Base-by-base conservation (phyloP, 1,140 invertebrate genomes). In the Bemisia tabaci region DNA sequence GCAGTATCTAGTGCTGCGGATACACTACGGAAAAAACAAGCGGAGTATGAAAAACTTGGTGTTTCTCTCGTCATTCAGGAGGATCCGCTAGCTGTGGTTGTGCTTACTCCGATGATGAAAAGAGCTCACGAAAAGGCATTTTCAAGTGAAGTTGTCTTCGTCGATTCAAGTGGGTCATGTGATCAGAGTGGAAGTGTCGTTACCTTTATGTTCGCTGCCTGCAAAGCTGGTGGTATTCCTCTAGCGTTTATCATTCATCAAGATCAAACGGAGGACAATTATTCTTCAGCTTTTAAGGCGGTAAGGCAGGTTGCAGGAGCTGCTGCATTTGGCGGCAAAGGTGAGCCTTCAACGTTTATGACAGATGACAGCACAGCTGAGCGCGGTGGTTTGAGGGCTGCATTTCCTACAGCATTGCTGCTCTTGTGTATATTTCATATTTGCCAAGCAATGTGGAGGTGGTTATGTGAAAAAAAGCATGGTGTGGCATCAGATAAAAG, bases 391-490 rank as follows among this genome's bases (percentile, higher is more conserved):
- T 66, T 66, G 27, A 62, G 62, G 17, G 25, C 61, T 61, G 60
- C 27, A 27, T 48, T 48, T 48, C 65, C 65, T 24, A 24, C 26
- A n/a, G 11, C 26, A 26, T 25, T 21, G 39, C 65, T 61, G 21
- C 61, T 62, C 23, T 39, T 66, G 24, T 62, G 22, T 62, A n/a
- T 61, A 33, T 66, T 66, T 22, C 65, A 66, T 39, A 58, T 62
- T 59, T 59, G 27, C 22, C 65, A 62, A 48, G 65, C 65, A 17
- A n/a, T 39, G 61, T 66, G 65, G 65, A 33, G 65, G 21, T 66
- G 33, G 65, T 25, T 66, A 48, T 60, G 59, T 26, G 39, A 62
- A 58, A 26, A n/a, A 62, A 62, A 62, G n/a, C 12, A 39, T 62
- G 5, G 12, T 23, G 48, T 66, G 21, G 26, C n/a, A 25, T 22